These are phyloP conservation scores for Pinctada fucata DNA, from an alignment of 2,888 invertebrate genomes.

Conservation along the genomic window DNA sequence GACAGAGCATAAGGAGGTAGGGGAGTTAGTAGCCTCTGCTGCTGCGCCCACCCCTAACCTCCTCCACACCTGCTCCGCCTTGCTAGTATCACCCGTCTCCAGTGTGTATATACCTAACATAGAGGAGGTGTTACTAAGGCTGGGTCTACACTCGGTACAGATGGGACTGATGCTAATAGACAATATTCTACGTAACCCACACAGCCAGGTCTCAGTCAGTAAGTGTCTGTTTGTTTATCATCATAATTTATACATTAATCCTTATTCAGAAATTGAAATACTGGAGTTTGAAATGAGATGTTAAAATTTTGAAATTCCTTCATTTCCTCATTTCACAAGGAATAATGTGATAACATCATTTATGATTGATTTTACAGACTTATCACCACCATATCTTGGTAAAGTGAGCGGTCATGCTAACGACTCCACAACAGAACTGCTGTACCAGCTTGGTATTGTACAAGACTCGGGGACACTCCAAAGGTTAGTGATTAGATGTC, in stretches of 20 bases:
- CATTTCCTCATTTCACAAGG: no score
- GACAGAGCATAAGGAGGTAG: constrained; percentile 60
- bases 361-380: constrained; percentile 38
- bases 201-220: constrained; percentile 42
- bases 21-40: constrained; percentile 75
- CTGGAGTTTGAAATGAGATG: neutral
- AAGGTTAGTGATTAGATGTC: constrained; percentile 57
- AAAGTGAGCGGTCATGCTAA: constrained; percentile 75
- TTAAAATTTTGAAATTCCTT: neutral
- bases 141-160: constrained; percentile 83
- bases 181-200: constrained; percentile 64
- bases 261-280: neutral
- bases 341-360: no score
- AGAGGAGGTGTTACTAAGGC: constrained; percentile 84
- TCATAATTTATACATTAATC: neutral
- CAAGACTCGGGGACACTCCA: constrained; percentile 77
- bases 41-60: constrained; percentile 84
- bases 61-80: constrained; percentile 84
- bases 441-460: constrained; percentile 87
- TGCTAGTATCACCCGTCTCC: constrained; percentile 84
- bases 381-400: constrained; percentile 76
- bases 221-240: neutral
- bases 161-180: constrained; percentile 74
- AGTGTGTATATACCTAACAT: constrained; percentile 82
- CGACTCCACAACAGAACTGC: constrained; percentile 87